Evolutionary conservation across 2,797 vertebrate genomes (phyloP).

Genomic region (Phalloptychus januarius): DNA sequence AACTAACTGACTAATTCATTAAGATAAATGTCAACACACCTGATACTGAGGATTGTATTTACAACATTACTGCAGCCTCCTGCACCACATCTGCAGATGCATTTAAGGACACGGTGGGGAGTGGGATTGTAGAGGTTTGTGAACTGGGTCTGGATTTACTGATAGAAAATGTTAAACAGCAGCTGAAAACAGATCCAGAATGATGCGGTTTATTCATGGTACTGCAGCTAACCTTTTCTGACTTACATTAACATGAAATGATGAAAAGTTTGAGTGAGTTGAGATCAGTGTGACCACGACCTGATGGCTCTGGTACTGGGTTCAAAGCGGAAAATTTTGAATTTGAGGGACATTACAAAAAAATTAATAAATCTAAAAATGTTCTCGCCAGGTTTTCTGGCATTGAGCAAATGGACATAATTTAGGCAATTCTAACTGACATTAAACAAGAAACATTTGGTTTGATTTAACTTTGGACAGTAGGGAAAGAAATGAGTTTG

Average conservation of each 20-base stretch:
- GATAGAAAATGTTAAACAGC: not conserved
- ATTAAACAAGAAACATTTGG: too few relatives aligned
- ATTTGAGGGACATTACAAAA: too few relatives aligned
- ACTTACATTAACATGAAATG: not conserved
- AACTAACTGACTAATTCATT: slow-evolving; percentile 37
- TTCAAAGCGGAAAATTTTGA: not conserved
- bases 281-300: not conserved
- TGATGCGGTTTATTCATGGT: not conserved
- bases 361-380: too few relatives aligned
- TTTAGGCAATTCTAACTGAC: too few relatives aligned
- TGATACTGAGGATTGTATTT: slow-evolving; percentile 31
- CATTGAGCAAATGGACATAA: too few relatives aligned
- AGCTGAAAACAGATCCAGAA: not conserved
- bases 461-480: too few relatives aligned
- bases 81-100: not conserved
- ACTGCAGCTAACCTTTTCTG: not conserved
- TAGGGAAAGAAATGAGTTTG: too few relatives aligned
- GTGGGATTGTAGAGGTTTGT: not conserved
- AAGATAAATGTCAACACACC: slow-evolving; percentile 29
- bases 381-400: too few relatives aligned
- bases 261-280: not conserved
- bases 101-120: not conserved
- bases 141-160: not conserved
- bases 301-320: not conserved
- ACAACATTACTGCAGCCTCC: not conserved